Evolutionary conservation across 2,113 vertebrate genomes (phyloP), one percentile per base, ranked within the genome.

Genomic region (Peromyscus maniculatus): DNA sequence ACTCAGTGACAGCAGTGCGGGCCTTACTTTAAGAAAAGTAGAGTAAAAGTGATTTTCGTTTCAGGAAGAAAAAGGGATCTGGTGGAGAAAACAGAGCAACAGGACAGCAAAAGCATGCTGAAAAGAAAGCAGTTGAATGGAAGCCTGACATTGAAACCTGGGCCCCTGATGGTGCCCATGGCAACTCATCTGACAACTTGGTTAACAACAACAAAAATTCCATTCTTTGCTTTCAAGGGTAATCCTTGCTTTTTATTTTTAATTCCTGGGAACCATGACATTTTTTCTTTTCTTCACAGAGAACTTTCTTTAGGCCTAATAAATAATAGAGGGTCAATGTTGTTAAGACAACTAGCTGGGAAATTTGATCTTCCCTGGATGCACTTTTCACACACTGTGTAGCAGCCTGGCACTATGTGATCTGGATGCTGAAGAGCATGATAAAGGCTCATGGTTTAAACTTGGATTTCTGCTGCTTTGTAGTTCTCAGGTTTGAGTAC

Each of bases 151-250:
- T 98, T 98, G 98, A 98, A 98, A 98, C 98, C 82, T 57, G 69
- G 67, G 91, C 59, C 96, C 39, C 95, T 92, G 93, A 94, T 97
- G 98, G 97, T 99, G 96, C 97, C 98, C 98, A 98, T 98, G 98
- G 98, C 98, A 98, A 98, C 98, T 98, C 97, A 97, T 96, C 96
- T 96, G 98, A 98, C 97, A 98, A 98, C 97, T 96, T 98, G 96
- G 98, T 98, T 97, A 67, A 96, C 87, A 72, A 74, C 33, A 55
- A 95, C 82, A 77, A 84, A 98, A 98, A 98, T 99, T 66, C 97
- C 98, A 71, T 98, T 97, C 93, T 98, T 98, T 98, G 97, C 98
- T 98, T 98, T 98, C 98, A 98, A 97, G 97, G 98, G 98, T 98
- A 98, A 98, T 99, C 98, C 98, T 98, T 97, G 97, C 97, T 98